Percentiles rank a stretch among this genome's conserved stretches.
These are phyloP conservation scores for Myotis pilosus DNA, from an alignment of 2,797 vertebrate species.

Conservation along the genomic window DNA sequence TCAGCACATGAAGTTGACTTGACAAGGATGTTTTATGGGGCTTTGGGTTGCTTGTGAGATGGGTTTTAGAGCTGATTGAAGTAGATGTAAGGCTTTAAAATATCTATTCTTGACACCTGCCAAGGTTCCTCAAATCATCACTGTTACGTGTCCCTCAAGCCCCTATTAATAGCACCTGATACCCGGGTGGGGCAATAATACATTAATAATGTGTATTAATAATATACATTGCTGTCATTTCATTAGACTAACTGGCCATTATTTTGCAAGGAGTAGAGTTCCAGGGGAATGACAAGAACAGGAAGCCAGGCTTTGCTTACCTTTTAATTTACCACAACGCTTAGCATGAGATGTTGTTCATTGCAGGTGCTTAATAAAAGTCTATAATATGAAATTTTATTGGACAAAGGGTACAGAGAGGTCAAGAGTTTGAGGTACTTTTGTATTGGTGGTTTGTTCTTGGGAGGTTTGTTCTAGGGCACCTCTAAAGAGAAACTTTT, in stretches of 20 bases:
- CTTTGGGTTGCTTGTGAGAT: background rate
- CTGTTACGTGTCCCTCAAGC: background rate
- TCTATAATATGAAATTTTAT: background rate
- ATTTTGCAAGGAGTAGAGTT: slow-evolving; percentile 25
- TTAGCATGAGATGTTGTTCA: background rate
- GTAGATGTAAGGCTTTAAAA: background rate
- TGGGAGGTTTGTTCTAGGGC: background rate
- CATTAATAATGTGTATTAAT: background rate
- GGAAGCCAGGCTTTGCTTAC: background rate
- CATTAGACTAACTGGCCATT: background rate
- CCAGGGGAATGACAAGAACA: background rate
- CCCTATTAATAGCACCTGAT: background rate
- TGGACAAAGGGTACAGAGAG: background rate
- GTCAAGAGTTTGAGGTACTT: background rate
- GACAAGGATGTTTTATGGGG: background rate
- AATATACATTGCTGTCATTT: background rate
- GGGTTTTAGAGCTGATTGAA: background rate
- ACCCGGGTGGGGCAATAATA: background rate
- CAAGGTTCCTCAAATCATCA: background rate
- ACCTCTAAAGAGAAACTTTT: background rate
- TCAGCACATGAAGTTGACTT: background rate
- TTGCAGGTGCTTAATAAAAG: background rate
- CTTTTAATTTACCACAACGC: background rate
- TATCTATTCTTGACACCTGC: background rate
- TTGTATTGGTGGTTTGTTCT: background rate